Evolutionary conservation across 1,140 invertebrate genomes (phyloP), one percentile per base, ranked within the genome.

Genomic region (Dryas iulia): DNA sequence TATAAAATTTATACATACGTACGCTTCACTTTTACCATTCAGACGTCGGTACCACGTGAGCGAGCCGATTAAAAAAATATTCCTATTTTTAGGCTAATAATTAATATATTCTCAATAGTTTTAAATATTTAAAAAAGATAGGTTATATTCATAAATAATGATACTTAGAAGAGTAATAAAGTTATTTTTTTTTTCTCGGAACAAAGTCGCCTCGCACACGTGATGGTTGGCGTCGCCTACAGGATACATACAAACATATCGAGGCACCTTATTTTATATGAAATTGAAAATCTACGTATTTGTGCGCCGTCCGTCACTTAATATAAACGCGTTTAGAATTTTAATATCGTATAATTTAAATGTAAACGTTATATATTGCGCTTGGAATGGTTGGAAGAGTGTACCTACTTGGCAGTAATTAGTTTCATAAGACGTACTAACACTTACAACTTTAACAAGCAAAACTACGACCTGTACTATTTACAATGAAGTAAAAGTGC

Each of bases 351-450:
- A 74, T 72, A 61, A 72, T 83, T 74, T 56, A n/a, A 56, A 56
- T 56, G 53, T 56, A 56, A 56, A 56, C 25, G 53, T 56, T 25
- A 56, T 25, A 56, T 39, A 11, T 56, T 56, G 53, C 53, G 65
- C 54, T 83, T 87, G 82, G 81, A 87, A 85, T 87, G 84, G 77
- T 84, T 64, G 76, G 61, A 63, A 79, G 77, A 64, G 68, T 76
- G 71, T 69, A 77, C 74, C n/a, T 59, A 71, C 66, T 39, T 30
- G 73, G 68, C 60, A 73, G 66, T 71, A 73, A 67, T 72, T 72
- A 69, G 62, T 70, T 71, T 71, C 68, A 81, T 81, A 74, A 79
- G 79, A 84, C 76, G 76, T 77, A 73, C 76, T 83, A 82, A 79
- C 82, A 84, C 73, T 78, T 69, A 72, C 71, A 77, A 79, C 68